A percentile compares a stretch with the other conserved stretches of the same genome.
phyloP scores from a whole-genome alignment of 2,888 invertebrate genomes.

The Glaucopsyche alexis region DNA sequence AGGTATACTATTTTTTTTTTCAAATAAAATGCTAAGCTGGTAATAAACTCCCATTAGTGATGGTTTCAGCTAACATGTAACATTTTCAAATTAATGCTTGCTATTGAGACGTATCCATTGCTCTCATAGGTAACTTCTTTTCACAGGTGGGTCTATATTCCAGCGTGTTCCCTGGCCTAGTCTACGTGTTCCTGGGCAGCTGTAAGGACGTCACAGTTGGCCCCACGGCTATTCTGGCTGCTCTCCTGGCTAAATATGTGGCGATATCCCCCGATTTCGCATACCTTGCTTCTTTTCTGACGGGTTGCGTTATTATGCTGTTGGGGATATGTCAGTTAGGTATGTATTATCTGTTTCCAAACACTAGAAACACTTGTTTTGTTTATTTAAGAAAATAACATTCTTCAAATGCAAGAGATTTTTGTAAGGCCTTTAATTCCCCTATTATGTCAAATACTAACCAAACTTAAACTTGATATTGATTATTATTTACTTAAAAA shows the following conservation, averaged over 20 bases:
- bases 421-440: no score
- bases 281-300: constrained; percentile 85
- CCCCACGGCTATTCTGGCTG: constrained; percentile 94
- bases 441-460: no score
- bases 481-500: no score
- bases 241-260: constrained; percentile 87
- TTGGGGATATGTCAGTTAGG: constrained; percentile 87
- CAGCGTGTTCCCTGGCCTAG: constrained; percentile 94
- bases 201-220: constrained; percentile 89
- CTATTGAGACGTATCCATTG: not conserved
- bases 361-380: no score
- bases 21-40: constrained; percentile 59
- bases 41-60: no score
- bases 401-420: not conserved
- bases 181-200: constrained; percentile 93
- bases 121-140: not conserved
- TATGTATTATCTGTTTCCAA: constrained; percentile 41
- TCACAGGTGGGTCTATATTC: constrained; percentile 92
- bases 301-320: constrained; percentile 85
- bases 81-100: no score
- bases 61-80: no score
- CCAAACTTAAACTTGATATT: no score
- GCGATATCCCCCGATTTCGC: constrained; percentile 84
- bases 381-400: not conserved
- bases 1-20: constrained; percentile 82